Evolutionary conservation across 1,140 invertebrate genomes (phyloP).

Genomic region (Philotrypesis tridentata): DNA sequence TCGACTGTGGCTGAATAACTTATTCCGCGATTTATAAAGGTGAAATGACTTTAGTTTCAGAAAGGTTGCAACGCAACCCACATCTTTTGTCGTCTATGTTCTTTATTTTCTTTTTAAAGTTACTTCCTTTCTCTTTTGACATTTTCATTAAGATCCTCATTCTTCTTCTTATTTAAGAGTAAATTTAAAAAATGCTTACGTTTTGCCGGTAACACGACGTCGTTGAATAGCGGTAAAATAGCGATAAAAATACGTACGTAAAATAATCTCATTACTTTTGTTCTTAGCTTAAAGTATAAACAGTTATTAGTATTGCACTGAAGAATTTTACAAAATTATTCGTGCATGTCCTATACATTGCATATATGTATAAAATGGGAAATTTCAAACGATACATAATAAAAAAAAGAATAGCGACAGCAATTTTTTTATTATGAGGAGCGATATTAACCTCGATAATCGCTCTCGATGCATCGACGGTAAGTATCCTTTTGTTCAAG

Average conservation of each 20-base stretch:
- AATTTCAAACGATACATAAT: slow-evolving; percentile 24
- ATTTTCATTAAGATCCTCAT: background rate
- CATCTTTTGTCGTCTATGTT: slow-evolving; percentile 12
- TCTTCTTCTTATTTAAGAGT: background rate
- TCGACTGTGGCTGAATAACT: background rate
- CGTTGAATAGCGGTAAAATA: slow-evolving; percentile 38
- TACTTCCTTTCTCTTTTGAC: background rate
- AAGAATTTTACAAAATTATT: slow-evolving; percentile 43
- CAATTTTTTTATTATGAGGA: slow-evolving; percentile 3
- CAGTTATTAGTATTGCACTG: slow-evolving; percentile 37
- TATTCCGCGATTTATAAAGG: slow-evolving; percentile 6
- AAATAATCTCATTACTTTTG: slow-evolving; percentile 47
- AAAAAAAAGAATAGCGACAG: slow-evolving; percentile 25
- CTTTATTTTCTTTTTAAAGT: background rate
- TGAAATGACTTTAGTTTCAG: slow-evolving; percentile 3
- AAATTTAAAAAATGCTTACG: slow-evolving; percentile 21
- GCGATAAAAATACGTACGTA: slow-evolving; percentile 39
- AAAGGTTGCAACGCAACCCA: background rate
- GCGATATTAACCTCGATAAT: slow-evolving; percentile 12
- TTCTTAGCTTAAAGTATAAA: slow-evolving; percentile 46
- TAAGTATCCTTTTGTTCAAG: background rate
- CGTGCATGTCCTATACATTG: slow-evolving; percentile 15
- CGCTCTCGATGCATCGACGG: background rate
- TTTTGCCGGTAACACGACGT: slow-evolving; percentile 25
- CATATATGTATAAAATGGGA: slow-evolving; percentile 38